A percentile compares a stretch with the other conserved stretches of the same genome.
Evolutionary conservation across 2,797 vertebrate genomes (phyloP).

Genomic region (Cheirogaleus major): DNA sequence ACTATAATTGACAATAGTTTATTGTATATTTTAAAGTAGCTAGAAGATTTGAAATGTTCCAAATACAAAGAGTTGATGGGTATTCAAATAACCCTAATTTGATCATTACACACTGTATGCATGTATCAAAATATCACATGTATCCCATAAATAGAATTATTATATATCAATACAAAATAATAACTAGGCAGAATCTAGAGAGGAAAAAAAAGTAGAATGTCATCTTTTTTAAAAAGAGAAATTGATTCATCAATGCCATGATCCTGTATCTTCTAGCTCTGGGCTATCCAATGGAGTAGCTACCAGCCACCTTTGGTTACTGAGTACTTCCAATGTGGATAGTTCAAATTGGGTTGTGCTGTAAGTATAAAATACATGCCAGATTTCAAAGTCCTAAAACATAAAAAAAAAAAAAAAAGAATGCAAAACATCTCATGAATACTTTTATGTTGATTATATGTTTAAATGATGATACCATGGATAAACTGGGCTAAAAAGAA

Average conservation of each 20-base stretch:
- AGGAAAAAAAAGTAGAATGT: background rate
- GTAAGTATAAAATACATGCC: background rate
- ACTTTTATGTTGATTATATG: background rate
- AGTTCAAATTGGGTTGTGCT: background rate
- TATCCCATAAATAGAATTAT: background rate
- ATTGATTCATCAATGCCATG: background rate
- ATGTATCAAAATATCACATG: background rate
- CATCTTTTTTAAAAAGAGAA: background rate
- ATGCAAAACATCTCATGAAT: background rate
- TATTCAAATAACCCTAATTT: background rate
- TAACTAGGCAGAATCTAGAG: background rate
- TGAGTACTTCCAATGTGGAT: background rate
- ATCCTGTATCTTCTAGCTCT: background rate
- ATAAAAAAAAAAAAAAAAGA: background rate
- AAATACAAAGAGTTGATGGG: background rate
- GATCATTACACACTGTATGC: background rate
- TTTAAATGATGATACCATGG: background rate
- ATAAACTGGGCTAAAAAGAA: background rate
- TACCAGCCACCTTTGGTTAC: background rate
- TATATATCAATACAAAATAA: background rate
- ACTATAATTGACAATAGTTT: background rate
- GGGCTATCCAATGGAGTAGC: background rate
- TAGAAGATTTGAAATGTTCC: background rate
- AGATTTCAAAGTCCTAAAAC: background rate
- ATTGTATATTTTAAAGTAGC: background rate